A percentile compares a stretch with the other conserved stretches of the same genome.
Conservation (phyloP, 2,113 vertebrate species). For the Zosterops borbonicus region DNA sequence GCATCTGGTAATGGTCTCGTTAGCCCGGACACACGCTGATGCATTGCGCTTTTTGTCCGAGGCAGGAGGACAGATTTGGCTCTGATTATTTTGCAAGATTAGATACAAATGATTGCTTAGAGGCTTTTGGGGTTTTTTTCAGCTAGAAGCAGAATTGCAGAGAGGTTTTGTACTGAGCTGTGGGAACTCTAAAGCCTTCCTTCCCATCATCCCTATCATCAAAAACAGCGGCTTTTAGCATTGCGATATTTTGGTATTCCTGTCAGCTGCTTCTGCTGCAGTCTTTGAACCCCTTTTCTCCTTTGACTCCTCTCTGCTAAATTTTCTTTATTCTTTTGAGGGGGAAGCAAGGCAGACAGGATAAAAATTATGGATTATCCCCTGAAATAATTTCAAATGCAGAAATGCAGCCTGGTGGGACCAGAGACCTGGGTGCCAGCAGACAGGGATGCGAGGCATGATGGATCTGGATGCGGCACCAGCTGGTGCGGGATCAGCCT, state of each 20-base stretch:
- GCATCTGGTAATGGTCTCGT: neutral
- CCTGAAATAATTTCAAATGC: neutral
- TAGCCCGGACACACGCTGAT: neutral
- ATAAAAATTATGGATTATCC: neutral
- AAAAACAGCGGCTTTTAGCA: neutral
- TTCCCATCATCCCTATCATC: neutral
- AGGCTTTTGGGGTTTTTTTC: neutral
- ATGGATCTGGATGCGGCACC: neutral
- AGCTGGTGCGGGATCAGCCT: neutral
- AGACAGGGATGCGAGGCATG: neutral
- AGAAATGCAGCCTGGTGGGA: neutral
- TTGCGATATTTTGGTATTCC: neutral
- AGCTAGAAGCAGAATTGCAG: neutral
- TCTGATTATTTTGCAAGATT: neutral
- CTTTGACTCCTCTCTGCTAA: neutral
- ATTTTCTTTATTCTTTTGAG: neutral
- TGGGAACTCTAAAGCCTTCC: neutral
- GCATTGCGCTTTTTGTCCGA: neutral
- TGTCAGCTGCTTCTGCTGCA: neutral
- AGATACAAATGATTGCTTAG: neutral
- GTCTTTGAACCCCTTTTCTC: neutral
- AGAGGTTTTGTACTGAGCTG: neutral
- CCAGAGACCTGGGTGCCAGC: accelerated
- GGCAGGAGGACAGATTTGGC: neutral
- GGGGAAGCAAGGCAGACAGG: neutral